phyloP scores from a whole-genome alignment of 2,888 invertebrate genomes.

The Eledone cirrhosa region DNA sequence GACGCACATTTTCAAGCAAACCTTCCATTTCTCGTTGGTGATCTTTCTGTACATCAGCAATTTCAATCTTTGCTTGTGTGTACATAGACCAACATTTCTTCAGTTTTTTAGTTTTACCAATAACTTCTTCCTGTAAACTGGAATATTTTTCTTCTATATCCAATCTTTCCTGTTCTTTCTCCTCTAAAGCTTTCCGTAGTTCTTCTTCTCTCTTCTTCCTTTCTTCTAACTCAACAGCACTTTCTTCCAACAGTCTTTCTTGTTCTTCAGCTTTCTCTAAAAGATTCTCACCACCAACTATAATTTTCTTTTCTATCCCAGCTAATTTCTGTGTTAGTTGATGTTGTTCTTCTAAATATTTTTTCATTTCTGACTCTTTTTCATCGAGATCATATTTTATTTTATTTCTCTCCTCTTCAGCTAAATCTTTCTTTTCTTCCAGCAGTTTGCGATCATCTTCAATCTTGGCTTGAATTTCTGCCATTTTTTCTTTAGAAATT shows the following conservation, averaged over 20 bases:
- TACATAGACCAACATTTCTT: constrained; percentile 87
- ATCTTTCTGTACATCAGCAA: constrained; percentile 78
- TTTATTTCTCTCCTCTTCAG: constrained; percentile 74
- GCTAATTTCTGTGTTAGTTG: constrained; percentile 82
- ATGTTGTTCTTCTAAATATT: constrained; percentile 80
- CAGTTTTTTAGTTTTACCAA: constrained; percentile 90
- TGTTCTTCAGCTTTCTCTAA: constrained; percentile 96
- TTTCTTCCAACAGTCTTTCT: constrained; percentile 86
- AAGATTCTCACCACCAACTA: constrained; percentile 97
- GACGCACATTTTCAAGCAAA: constrained; percentile 89
- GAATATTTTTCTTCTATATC: constrained; percentile 96
- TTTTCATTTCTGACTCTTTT: constrained; percentile 79
- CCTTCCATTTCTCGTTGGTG: constrained; percentile 98
- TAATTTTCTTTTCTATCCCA: constrained; percentile 91
- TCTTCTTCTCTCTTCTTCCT: constrained; percentile 82
- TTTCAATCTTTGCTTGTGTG: constrained; percentile 75
- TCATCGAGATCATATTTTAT: constrained; percentile 73
- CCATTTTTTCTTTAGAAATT: constrained; percentile 68
- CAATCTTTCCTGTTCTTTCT: constrained; percentile 91
- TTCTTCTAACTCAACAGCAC: constrained; percentile 71
- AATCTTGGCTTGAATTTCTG: constrained; percentile 68
- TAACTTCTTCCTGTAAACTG: constrained; percentile 91
- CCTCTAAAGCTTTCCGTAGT: constrained; percentile 81
- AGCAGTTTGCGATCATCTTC: constrained; percentile 67
- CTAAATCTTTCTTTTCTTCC: constrained; percentile 69